phyloP scores from a whole-genome alignment of 2,888 invertebrate species.

The Seladonia tumulorum region DNA sequence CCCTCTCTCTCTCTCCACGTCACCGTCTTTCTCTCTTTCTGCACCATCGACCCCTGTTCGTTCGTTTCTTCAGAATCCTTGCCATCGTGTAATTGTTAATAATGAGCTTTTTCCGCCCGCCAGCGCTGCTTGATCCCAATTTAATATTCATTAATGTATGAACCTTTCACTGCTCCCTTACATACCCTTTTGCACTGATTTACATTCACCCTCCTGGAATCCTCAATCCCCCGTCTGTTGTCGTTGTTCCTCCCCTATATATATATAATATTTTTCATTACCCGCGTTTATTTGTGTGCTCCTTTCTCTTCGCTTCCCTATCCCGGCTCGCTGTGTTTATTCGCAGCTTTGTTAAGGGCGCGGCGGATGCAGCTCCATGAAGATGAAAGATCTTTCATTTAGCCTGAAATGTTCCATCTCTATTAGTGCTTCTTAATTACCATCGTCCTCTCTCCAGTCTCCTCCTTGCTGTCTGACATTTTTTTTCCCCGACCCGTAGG shows the following conservation, averaged over 20 bases:
- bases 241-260: neutral
- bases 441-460: neutral
- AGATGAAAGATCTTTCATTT: constrained; percentile 1
- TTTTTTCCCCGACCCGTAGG: neutral
- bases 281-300: neutral
- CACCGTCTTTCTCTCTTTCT: too few species aligned
- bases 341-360: neutral
- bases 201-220: neutral
- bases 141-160: constrained; percentile 23
- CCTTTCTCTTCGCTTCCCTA: neutral
- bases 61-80: neutral
- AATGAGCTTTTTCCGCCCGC: neutral
- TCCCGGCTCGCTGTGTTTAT: neutral
- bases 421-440: neutral
- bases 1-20: too few species aligned
- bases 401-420: neutral
- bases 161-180: neutral
- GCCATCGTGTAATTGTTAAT: constrained; percentile 2
- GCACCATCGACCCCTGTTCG: too few species aligned
- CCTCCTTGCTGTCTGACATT: neutral
- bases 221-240: neutral
- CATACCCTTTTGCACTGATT: neutral
- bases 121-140: constrained; percentile 13
- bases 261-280: neutral
- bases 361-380: neutral